Percentiles rank a stretch among this genome's conserved stretches.
These are phyloP conservation scores for Chrysochloris asiatica DNA, from an alignment of 2,113 vertebrate genomes.

Conservation along the genomic window DNA sequence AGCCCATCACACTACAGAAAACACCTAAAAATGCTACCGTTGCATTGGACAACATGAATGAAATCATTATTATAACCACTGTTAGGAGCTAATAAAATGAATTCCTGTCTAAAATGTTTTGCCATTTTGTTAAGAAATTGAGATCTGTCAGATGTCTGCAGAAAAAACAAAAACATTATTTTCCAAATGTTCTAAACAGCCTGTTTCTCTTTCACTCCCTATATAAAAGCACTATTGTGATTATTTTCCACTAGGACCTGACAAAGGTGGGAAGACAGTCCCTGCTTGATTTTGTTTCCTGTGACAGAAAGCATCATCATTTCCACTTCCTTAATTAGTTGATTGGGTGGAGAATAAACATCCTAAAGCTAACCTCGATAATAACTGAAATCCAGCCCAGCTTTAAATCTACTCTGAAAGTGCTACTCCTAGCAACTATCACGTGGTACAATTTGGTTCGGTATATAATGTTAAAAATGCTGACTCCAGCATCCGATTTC, in stretches of 20 bases:
- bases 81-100: neutral
- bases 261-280: neutral
- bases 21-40: neutral
- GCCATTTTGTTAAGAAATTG: constrained; percentile 14
- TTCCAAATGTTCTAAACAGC: neutral
- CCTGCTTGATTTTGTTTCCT: constrained; percentile 58
- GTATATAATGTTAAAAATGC: neutral
- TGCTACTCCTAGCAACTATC: neutral
- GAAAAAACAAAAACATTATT: constrained; percentile 6
- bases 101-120: neutral
- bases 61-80: neutral
- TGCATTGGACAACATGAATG: neutral
- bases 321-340: constrained; percentile 71
- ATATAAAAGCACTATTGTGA: neutral
- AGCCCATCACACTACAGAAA: neutral
- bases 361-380: constrained; percentile 28
- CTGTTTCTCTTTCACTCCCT: neutral
- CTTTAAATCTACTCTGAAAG: neutral
- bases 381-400: neutral
- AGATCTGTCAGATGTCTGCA: neutral
- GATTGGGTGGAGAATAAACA: constrained; percentile 20
- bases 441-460: neutral
- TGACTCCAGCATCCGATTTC: neutral
- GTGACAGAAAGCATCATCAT: constrained; percentile 25
- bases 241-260: constrained; percentile 48